Percentiles rank a stretch among this genome's conserved stretches.
phyloP scores from a whole-genome alignment of 2,888 invertebrate species.

The Drosophila leonis region DNA sequence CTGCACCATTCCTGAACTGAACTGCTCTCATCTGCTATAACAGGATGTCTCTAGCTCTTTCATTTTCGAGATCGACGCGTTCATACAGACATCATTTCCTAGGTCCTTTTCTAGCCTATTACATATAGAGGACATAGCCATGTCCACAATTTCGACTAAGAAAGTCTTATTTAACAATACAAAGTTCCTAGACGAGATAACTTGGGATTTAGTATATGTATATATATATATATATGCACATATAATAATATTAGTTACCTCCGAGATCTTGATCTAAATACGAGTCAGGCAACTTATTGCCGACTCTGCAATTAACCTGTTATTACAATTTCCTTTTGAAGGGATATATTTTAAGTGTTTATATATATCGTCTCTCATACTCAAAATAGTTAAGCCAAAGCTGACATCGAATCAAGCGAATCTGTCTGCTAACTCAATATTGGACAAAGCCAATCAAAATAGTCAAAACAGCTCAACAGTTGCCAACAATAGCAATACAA shows the following conservation, averaged over 20 bases:
- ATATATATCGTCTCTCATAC: not conserved
- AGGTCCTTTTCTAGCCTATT: not conserved
- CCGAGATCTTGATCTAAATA: not conserved
- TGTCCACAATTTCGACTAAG: too few species aligned
- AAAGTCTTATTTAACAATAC: too few species aligned
- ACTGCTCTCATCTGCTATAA: not conserved
- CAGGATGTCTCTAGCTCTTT: too few species aligned
- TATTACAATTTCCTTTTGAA: not conserved
- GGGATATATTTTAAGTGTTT: not conserved
- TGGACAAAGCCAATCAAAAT: slow-evolving; percentile 34
- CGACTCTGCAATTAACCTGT: not conserved
- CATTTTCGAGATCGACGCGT: not conserved
- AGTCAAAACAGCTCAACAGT: not conserved
- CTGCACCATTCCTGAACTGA: too few species aligned
- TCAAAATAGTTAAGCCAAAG: slow-evolving; percentile 26
- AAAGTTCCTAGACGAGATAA: too few species aligned
- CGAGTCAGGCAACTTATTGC: not conserved
- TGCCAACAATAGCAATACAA: slow-evolving; percentile 19
- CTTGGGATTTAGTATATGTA: too few species aligned
- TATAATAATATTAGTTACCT: not conserved
- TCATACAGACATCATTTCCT: not conserved
- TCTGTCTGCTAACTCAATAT: slow-evolving; percentile 9
- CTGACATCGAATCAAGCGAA: slow-evolving; percentile 11
- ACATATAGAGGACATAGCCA: not conserved
- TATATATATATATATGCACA: too few species aligned